These are phyloP conservation scores for Buceros bicornis DNA, from an alignment of 2,797 vertebrate species.

Conservation along the genomic window DNA sequence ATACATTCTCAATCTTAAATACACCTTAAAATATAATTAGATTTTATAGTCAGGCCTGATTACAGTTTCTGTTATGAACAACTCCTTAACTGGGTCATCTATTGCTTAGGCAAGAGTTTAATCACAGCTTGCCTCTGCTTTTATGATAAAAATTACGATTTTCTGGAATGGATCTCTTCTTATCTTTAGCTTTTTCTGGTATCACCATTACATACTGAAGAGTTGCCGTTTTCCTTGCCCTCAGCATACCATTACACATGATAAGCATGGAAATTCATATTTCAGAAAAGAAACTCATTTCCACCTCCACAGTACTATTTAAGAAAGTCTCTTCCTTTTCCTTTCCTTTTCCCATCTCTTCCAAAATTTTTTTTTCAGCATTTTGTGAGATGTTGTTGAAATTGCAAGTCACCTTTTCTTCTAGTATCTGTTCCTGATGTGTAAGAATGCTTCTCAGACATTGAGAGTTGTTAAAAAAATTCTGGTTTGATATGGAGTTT, in stretches of 20 bases:
- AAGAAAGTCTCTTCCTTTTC: not conserved
- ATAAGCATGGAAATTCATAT: not conserved
- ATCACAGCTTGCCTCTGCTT: slow-evolving; percentile 34
- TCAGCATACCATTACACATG: not conserved
- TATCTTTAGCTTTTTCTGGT: slow-evolving; percentile 6
- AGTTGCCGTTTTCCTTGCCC: not conserved
- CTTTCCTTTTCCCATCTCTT: not conserved
- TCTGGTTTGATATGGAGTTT: not conserved
- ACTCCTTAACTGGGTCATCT: slow-evolving; percentile 54
- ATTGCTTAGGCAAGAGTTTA: slow-evolving; percentile 41
- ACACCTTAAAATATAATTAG: slow-evolving; percentile 33
- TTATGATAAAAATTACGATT: slow-evolving; percentile 9
- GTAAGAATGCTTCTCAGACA: not conserved
- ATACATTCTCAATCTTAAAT: slow-evolving; percentile 6
- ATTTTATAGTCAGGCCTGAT: slow-evolving; percentile 39
- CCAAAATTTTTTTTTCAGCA: not conserved
- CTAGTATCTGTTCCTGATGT: not conserved
- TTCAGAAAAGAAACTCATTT: not conserved
- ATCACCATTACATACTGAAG: not conserved
- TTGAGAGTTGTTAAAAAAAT: not conserved
- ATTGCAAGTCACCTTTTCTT: not conserved
- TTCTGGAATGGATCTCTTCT: not conserved
- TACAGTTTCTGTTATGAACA: slow-evolving; percentile 12
- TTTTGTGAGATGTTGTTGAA: not conserved
- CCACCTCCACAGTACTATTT: not conserved